Conservation (phyloP, 2,888 invertebrate species). For the Chrysomela aeneicollis region DNA sequence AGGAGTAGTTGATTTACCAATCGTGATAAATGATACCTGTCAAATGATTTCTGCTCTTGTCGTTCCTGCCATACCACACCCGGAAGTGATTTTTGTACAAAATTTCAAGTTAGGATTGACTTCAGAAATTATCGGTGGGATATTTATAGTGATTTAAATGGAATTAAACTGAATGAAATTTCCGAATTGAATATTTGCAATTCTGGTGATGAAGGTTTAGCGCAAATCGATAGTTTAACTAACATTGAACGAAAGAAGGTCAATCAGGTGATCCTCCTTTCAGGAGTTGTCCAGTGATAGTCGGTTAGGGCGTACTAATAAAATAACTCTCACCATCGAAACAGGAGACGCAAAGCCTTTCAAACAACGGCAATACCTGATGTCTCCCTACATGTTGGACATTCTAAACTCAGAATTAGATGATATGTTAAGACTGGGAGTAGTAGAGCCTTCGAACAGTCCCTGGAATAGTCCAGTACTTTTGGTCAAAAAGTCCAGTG, state of each 20-base stretch:
- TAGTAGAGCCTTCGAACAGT: constrained; percentile 42
- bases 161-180: background rate
- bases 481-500: constrained; percentile 27
- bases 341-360: constrained; percentile 36
- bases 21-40: constrained; percentile 21
- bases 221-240: background rate
- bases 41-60: constrained; percentile 24
- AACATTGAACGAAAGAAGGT: background rate
- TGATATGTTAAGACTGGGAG: constrained; percentile 39
- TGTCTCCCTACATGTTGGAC: constrained; percentile 26
- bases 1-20: constrained; percentile 24
- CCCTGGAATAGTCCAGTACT: constrained; percentile 45
- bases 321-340: constrained; percentile 33
- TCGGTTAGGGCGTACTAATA: constrained; percentile 33
- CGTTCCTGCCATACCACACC: constrained; percentile 25
- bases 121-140: constrained; percentile 28
- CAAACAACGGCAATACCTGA: constrained; percentile 23
- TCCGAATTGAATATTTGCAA: background rate
- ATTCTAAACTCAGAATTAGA: constrained; percentile 35
- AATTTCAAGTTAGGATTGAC: constrained; percentile 19
- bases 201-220: background rate
- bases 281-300: constrained; percentile 26
- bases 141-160: constrained; percentile 1
- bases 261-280: constrained; percentile 22
- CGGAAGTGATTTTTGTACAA: constrained; percentile 26